Conservation (phyloP, 1,140 invertebrate species). For the Portunus trituberculatus region DNA sequence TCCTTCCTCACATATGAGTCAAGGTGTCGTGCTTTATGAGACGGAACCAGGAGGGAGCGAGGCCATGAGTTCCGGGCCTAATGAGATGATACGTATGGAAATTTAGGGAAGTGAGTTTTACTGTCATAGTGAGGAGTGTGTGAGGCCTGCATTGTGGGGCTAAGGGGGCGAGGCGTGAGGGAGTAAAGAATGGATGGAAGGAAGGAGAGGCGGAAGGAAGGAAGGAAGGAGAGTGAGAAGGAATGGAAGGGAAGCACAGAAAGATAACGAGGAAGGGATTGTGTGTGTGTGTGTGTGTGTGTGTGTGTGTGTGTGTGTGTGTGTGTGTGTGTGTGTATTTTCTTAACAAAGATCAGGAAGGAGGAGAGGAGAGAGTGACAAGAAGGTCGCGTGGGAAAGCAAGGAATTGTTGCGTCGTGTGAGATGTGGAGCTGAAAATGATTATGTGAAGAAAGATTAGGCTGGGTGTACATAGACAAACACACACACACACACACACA, state of each 20-base stretch:
- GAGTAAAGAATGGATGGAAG: neutral
- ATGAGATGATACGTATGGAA: slow-evolving; percentile 72
- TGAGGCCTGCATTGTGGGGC: neutral
- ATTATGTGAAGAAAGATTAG: too few relatives aligned
- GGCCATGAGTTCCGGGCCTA: slow-evolving; percentile 52
- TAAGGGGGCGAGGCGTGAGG: neutral
- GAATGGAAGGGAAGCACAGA: slow-evolving; percentile 1
- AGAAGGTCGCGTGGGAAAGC: too few relatives aligned
- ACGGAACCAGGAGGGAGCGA: slow-evolving; percentile 36
- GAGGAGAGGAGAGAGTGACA: too few relatives aligned
- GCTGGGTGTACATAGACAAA: too few relatives aligned
- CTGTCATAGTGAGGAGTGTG: slow-evolving; percentile 30
- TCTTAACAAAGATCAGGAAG: too few relatives aligned
- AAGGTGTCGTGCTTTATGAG: slow-evolving; percentile 42
- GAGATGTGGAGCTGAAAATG: too few relatives aligned
- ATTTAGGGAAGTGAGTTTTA: slow-evolving; percentile 64
- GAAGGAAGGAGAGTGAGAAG: neutral
- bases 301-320: slow-evolving; percentile 13
- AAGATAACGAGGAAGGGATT: neutral
- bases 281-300: neutral
- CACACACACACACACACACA: too few relatives aligned
- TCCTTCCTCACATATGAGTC: slow-evolving; percentile 63
- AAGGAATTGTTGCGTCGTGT: too few relatives aligned
- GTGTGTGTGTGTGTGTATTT: neutral
- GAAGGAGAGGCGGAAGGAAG: neutral